Base-by-base conservation (phyloP, 2,888 invertebrate species). In the Geophilus truncorum region DNA sequence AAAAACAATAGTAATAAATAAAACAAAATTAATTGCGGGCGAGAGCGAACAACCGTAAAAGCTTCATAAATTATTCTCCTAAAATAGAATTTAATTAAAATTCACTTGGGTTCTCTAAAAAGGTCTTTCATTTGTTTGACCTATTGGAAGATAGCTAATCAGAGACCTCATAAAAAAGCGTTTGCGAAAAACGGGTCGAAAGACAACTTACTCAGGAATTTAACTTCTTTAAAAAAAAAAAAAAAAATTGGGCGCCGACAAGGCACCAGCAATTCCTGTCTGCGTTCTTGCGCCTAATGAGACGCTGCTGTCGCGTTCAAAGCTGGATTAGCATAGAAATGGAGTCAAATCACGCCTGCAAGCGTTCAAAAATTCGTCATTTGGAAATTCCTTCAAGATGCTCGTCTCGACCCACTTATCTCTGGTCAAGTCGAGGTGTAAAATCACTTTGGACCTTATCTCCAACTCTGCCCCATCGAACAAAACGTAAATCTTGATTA, bases 291-390 rank as follows among this genome's bases (percentile, higher is more conserved):
- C 23, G 28, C 70, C 70, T 70, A 70, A 70, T 70, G 70, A 70
- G 70, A 70, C 70, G 70, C 70, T 70, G 70, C 70, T 70, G 70
- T n/a, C 28, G 70, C 70, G 25, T 70, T 70, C 70, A 70, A 70
- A 70, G 70, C 70, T 15, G 70, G 70, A 70, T 70, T 70, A 70
- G 70, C 70, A 70, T 70, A 70, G 70, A 70, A 70, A 70, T 70
- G 28, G 70, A 70, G 70, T 70, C 70, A 70, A 70, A 70, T 70
- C 70, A 70, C 70, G 70, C 70, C 70, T 70, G 70, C 70, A 70
- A 70, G 70, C 25, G 70, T 70, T 23, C 28, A 70, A 70, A 70
- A 28, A 70, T 70, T 70, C 25, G 70, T 70, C 28, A 70, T 70
- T 70, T 70, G 23, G n/a, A 70, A 70, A 70, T 70, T 70, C 70